A percentile compares a stretch with the other conserved stretches of the same genome.
phyloP scores from a whole-genome alignment of 53 echinoderm and acorn worm genomes.

The Arbacia lixula region DNA sequence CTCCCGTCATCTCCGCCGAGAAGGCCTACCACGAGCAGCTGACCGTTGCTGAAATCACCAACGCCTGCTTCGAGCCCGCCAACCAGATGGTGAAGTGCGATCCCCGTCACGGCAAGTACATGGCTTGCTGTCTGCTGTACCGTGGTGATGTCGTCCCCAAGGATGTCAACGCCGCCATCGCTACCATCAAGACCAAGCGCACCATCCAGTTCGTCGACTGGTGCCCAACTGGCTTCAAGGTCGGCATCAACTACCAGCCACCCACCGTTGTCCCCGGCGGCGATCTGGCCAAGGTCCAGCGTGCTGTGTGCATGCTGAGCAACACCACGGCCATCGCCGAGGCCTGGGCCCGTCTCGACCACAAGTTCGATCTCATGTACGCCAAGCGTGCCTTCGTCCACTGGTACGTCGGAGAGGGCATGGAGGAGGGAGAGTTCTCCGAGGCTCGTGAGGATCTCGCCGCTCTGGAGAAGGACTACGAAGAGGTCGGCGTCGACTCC shows the following conservation, averaged over 20 bases:
- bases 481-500: constrained; percentile 78
- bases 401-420: constrained; percentile 98
- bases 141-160: constrained; percentile 81
- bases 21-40: constrained; percentile 88
- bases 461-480: constrained; percentile 95
- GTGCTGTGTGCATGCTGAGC: constrained; percentile 98
- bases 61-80: constrained; percentile 88
- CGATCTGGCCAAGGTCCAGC: constrained; percentile 87
- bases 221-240: constrained; percentile 85
- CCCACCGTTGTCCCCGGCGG: constrained; percentile 71
- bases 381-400: constrained; percentile 98
- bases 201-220: constrained; percentile 86
- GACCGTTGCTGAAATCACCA: constrained; percentile 82
- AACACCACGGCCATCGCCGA: constrained; percentile 98
- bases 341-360: constrained; percentile 97
- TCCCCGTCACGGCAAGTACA: constrained; percentile 83
- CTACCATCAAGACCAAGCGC: constrained; percentile 83
- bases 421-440: constrained; percentile 97
- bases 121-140: constrained; percentile 72
- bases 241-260: constrained; percentile 88
- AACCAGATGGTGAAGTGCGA: constrained; percentile 96
- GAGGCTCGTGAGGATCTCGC: constrained; percentile 96
- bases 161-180: constrained; percentile 79
- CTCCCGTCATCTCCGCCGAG: constrained; percentile 77
- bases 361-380: constrained; percentile 96